These are phyloP conservation scores for Gallinago jamesoni DNA, from an alignment of 2,113 vertebrate genomes.

Conservation along the genomic window DNA sequence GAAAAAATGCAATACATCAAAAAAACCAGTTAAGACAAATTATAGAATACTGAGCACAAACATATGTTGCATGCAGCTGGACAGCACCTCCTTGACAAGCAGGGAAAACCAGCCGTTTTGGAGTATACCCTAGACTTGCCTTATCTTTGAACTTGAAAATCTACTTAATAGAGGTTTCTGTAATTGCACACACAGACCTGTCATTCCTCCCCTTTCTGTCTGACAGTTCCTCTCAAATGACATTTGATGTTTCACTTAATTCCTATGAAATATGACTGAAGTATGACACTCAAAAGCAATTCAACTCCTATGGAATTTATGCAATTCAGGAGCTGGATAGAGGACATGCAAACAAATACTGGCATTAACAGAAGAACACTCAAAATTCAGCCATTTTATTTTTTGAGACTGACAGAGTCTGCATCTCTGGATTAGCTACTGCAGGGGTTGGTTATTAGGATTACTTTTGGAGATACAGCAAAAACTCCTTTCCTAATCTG, in stretches of 20 bases:
- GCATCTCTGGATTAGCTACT: neutral
- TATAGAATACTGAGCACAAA: neutral
- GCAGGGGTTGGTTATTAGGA: neutral
- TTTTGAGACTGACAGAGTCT: neutral
- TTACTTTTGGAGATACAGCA: neutral
- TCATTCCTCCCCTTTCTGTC: neutral
- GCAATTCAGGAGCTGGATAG: neutral
- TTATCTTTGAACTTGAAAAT: neutral
- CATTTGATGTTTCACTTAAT: neutral
- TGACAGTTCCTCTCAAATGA: neutral
- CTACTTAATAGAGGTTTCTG: neutral
- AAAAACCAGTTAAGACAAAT: neutral
- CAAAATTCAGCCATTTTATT: neutral
- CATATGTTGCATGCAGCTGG: neutral
- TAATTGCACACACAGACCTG: neutral
- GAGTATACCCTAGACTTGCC: neutral
- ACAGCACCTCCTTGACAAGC: neutral
- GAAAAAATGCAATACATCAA: conserved; percentile 22
- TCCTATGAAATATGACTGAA: neutral
- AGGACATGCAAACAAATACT: neutral
- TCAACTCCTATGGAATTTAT: neutral
- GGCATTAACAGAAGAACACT: neutral
- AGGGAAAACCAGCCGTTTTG: neutral
- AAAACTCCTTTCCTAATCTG: neutral
- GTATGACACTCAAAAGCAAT: neutral